Evolutionary conservation across 2,113 vertebrate genomes (phyloP), one percentile per base, ranked within the genome.

Genomic region (Oreochromis aureus): DNA sequence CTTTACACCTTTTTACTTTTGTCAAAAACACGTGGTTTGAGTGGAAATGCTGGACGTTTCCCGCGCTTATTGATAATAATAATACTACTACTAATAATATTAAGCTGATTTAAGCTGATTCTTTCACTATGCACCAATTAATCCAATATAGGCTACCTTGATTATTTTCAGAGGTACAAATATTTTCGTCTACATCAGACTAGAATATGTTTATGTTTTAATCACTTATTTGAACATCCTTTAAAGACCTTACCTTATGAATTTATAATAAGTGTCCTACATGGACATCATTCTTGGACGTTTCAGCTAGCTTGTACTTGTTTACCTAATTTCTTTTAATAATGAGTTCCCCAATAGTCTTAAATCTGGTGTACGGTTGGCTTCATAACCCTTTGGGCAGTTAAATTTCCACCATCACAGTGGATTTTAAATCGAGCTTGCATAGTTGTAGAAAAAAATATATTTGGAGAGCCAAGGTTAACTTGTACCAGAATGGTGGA

Each of bases 1-100:
- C 91, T 91, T 92, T 83, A 16, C 55, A 19, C 54, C 18, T 69
- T 69, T 69, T n/a, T 5, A 55, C 39, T 32, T 46, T 2, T 27
- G 27, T 30, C 10, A 48, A 41, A 51, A 27, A 73, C 86, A 87
- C 84, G 82, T 84, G 84, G 46, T 69, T 55, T 48, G 1, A 13
- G 2, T 39, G 2, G 51, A n/a, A 12, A 24, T 5, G 16, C 48
- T 8, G 22, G 41, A 24, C 2, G 46, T 11, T 30, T 78, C 44
- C 71, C 71, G 24, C 24, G 71, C 44, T 9, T 18, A 41, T 85
- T n/a, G 61, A 59, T 53, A 44, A 13, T 66, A 66, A 59, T 66
- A 66, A 59, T 4, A 44, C 6, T 39, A 39, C 36, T 3, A 2
- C 11, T 5, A 78, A 12, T 48, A 69, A 51, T 78, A 51, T 78